Evolutionary conservation across 2,113 vertebrate species (phyloP).

Genomic region (Stercorarius parasiticus): DNA sequence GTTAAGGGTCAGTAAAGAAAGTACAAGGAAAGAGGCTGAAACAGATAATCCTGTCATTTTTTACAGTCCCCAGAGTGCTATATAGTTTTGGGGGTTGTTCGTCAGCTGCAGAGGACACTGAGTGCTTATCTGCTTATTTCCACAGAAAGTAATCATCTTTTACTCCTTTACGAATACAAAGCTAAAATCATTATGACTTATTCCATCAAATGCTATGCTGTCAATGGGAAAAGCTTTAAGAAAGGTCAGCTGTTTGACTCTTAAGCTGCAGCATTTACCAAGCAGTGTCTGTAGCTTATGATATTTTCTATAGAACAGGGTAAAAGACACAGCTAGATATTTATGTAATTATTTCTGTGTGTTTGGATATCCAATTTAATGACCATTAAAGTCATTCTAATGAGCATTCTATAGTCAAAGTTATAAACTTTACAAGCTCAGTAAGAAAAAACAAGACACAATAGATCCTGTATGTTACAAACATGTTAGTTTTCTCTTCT

Average conservation of each 20-base stretch:
- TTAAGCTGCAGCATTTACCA: background rate
- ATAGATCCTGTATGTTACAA: background rate
- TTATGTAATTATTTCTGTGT: background rate
- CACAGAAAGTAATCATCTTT: conserved; percentile 21
- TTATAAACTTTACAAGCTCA: background rate
- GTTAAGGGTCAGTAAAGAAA: background rate
- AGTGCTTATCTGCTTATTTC: background rate
- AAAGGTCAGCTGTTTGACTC: conserved; percentile 40
- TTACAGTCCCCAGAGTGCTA: background rate
- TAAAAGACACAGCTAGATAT: background rate
- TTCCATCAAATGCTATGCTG: conserved; percentile 18
- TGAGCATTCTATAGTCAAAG: background rate
- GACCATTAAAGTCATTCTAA: background rate
- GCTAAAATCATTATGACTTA: conserved; percentile 49
- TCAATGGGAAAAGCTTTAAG: conserved; percentile 10
- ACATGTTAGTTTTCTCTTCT: background rate
- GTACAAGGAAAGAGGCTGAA: background rate
- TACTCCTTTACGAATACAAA: conserved; percentile 19
- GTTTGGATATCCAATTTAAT: background rate
- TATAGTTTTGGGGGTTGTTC: background rate
- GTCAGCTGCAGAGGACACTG: conserved; percentile 1
- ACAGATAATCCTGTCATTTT: background rate
- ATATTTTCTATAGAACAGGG: background rate
- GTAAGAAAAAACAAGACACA: background rate
- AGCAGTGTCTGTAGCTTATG: background rate